Base-by-base conservation (phyloP, 1,140 invertebrate genomes). In the Cylas formicarius region DNA sequence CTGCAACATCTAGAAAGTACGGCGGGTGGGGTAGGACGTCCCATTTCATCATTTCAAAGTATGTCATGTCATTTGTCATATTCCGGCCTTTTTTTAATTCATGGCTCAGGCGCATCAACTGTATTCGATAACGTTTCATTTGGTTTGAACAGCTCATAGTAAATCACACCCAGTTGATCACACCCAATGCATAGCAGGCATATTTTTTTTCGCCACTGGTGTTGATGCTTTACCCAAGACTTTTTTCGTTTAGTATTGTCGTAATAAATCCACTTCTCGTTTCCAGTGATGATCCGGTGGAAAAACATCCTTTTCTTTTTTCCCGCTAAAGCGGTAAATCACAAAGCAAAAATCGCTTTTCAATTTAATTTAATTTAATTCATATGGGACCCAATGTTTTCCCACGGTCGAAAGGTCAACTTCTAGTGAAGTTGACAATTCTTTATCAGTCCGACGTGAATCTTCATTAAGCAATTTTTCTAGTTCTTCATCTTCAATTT, bases 171-270 rank as follows among this genome's bases (percentile, higher is more conserved):
- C 1, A 43, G 43, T 51, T 62, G 55, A 43, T 63, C 51, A 55
- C 60, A 61, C 52, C 50, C 61, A 52, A 63, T 60, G 42, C 57
- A 57, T 9, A 59, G 39, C 39, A 62, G 33, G 18, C 54, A 16
- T 38, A 58, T 58, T 44, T 53, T 50, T 27, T 36, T 44, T 19
- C 39, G 21, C 29, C 29, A 16, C 11, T 32, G 29, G 17, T 13
- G 34, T 36, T 18, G 27, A 50, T 16, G 35, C 24, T 32, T 14
- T 31, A 37, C 53, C 51, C 55, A 57, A 37, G 47, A 59, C 56
- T 50, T 42, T 41, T 24, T 45, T 6, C 24, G 21, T 28, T 45
- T 45, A 9, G 34, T 17, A 20, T 39, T 40, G 31, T 45, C 34
- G 26, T 45, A 45, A 7, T 45, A 26, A 19, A 45, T 17, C 43